These are phyloP conservation scores for Drepana arcuata DNA, from an alignment of 1,140 invertebrate genomes.

Conservation along the genomic window DNA sequence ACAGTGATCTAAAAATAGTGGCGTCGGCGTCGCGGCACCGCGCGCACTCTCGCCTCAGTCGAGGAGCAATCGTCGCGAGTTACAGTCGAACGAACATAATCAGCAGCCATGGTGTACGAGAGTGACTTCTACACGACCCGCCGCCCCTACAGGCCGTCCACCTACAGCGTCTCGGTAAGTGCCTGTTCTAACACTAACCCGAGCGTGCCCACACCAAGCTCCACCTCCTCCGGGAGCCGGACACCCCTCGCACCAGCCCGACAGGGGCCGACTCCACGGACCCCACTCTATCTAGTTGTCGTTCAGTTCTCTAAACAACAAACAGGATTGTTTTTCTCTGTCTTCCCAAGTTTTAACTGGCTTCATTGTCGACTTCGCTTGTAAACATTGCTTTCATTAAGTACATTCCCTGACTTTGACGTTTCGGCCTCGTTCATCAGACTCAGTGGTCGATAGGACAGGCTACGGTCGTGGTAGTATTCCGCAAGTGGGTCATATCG, in stretches of 20 bases:
- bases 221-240: conserved; percentile 60
- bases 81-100: conserved; percentile 51
- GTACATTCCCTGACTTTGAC: conserved; percentile 8
- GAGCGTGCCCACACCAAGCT: conserved; percentile 50
- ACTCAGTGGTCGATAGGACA: conserved; percentile 27
- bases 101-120: conserved; percentile 88
- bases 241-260: conserved; percentile 57
- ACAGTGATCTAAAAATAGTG: conserved; percentile 68
- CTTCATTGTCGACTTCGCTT: conserved; percentile 24
- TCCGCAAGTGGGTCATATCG: conserved; percentile 60
- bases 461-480: conserved; percentile 21
- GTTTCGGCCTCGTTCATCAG: conserved; percentile 9
- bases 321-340: conserved; percentile 6
- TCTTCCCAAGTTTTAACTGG: conserved; percentile 24
- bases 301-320: conserved; percentile 4
- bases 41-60: conserved; percentile 41
- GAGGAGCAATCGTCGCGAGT: conserved; percentile 59
- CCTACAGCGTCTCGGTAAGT: conserved; percentile 87
- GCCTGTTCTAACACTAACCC: conserved; percentile 58
- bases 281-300: too few relatives aligned
- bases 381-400: conserved; percentile 59
- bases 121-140: conserved; percentile 90
- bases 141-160: conserved; percentile 81
- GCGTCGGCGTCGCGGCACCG: conserved; percentile 35
- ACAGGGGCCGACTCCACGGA: too few relatives aligned